A percentile compares a stretch with the other conserved stretches of the same genome.
Evolutionary conservation across 2,113 vertebrate genomes (phyloP).

Genomic region (Scortum barcoo): DNA sequence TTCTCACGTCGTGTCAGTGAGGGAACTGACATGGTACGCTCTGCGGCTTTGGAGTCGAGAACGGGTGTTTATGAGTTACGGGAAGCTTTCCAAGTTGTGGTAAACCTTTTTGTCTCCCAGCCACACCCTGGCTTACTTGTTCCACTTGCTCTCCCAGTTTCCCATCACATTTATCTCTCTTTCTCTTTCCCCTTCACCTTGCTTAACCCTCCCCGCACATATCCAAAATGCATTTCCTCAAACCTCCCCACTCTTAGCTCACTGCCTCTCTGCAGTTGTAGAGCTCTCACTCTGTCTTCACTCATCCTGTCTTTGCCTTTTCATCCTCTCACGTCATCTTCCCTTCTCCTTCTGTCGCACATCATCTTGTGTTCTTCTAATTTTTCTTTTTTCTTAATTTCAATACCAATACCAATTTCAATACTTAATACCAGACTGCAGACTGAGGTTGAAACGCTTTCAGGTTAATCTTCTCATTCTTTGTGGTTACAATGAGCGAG

Average conservation of each 20-base stretch:
- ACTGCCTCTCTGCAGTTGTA: neutral
- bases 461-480: neutral
- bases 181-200: too few relatives aligned
- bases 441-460: neutral
- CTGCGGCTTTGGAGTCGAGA: neutral
- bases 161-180: neutral
- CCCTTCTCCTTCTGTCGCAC: neutral
- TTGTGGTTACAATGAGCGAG: neutral
- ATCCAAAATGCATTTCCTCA: neutral
- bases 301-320: neutral
- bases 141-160: neutral
- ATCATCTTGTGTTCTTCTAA: neutral
- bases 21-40: neutral
- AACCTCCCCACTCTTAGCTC: too few relatives aligned
- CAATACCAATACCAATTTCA: too few relatives aligned
- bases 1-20: neutral
- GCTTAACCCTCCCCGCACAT: neutral
- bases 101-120: neutral
- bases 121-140: neutral
- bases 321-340: neutral
- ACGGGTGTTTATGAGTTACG: neutral
- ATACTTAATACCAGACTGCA: neutral
- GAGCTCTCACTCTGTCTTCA: neutral
- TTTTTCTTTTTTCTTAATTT: neutral
- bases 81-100: neutral